Percentiles rank a stretch among this genome's conserved stretches.
Evolutionary conservation across 2,888 invertebrate genomes (phyloP).

Genomic region (Chrysolina americana): DNA sequence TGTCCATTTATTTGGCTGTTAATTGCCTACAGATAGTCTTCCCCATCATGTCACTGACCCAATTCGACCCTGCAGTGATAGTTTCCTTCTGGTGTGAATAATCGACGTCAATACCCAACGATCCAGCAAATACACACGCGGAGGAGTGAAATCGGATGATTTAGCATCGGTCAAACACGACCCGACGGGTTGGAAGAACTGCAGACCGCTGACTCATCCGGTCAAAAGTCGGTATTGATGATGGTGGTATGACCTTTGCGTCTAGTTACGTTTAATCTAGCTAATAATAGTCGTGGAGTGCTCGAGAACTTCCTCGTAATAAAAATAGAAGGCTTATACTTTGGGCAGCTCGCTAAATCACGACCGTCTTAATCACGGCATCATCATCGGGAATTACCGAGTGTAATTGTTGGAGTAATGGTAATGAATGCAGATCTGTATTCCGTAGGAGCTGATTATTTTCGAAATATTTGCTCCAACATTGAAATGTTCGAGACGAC

Average conservation of each 20-base stretch:
- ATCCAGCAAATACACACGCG: not conserved
- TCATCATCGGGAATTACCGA: not conserved
- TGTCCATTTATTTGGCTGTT: no score
- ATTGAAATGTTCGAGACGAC: no score
- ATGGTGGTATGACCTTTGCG: constrained; percentile 33
- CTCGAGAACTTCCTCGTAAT: constrained; percentile 36
- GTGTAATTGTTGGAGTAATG: not conserved
- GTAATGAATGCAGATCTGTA: no score
- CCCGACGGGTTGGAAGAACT: constrained; percentile 23
- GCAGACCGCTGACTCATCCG: constrained; percentile 26
- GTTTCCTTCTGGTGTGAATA: no score
- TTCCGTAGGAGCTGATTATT: no score
- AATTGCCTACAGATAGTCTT: no score
- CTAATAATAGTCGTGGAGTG: constrained; percentile 27
- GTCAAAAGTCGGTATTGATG: constrained; percentile 32
- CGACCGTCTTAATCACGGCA: not conserved
- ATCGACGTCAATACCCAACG: no score
- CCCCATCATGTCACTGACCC: no score
- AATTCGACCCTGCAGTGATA: no score
- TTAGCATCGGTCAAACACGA: constrained; percentile 17
- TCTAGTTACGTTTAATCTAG: constrained; percentile 34
- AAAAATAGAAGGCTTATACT: constrained; percentile 30
- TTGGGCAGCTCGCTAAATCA: constrained; percentile 24
- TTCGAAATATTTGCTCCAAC: no score
- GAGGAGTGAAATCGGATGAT: not conserved